Evolutionary conservation across 2,888 invertebrate species (phyloP).

Genomic region (Physocephala rufipes): DNA sequence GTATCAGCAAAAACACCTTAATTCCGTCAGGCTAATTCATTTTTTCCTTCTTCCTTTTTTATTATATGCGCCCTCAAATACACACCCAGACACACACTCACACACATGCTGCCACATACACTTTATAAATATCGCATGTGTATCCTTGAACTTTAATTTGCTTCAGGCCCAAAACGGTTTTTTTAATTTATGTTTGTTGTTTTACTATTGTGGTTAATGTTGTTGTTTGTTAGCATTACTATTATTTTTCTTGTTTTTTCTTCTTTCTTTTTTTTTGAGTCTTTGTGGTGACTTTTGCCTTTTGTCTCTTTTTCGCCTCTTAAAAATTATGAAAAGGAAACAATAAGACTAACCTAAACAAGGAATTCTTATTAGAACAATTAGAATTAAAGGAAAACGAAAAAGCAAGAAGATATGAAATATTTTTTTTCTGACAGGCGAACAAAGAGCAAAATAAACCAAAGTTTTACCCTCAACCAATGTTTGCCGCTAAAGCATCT

Average conservation of each 20-base stretch:
- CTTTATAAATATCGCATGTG: not conserved
- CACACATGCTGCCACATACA: constrained; percentile 8
- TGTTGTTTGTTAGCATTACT: too few species aligned
- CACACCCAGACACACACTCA: not conserved
- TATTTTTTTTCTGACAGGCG: not conserved
- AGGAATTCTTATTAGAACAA: not conserved
- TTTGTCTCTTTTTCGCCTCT: not conserved
- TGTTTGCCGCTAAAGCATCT: not conserved
- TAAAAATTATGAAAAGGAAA: not conserved
- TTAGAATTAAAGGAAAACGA: not conserved
- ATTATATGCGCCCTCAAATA: not conserved
- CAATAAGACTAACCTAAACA: not conserved
- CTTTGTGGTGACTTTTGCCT: not conserved
- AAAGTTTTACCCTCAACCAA: too few species aligned
- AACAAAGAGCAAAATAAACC: too few species aligned
- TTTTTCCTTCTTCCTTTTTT: too few species aligned
- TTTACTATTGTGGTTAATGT: too few species aligned
- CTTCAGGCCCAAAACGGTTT: not conserved
- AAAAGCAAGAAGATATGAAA: not conserved
- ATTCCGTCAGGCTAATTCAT: too few species aligned
- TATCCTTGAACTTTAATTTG: constrained; percentile 23
- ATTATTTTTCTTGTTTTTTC: not conserved
- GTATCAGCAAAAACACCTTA: too few species aligned
- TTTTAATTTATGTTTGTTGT: too few species aligned
- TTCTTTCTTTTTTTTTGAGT: not conserved